These are phyloP conservation scores for Motacilla alba DNA, from an alignment of 2,113 vertebrate genomes.

Conservation along the genomic window DNA sequence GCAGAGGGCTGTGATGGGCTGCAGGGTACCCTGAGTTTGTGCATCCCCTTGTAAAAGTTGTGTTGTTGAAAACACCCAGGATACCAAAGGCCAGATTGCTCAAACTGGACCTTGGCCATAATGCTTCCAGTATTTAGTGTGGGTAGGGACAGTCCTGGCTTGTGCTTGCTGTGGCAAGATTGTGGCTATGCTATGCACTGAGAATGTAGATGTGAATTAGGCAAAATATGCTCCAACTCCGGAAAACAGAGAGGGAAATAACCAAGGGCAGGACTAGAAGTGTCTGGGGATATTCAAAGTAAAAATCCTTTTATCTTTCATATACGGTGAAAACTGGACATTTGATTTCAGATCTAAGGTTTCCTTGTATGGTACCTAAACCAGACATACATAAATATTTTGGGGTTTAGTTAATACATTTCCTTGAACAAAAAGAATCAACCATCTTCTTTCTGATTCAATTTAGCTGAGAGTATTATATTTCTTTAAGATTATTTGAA, in stretches of 20 bases:
- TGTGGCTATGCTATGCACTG: not conserved
- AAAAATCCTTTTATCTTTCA: not conserved
- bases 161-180: not conserved
- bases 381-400: not conserved
- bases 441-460: not conserved
- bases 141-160: not conserved
- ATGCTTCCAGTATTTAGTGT: not conserved
- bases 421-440: not conserved
- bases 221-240: not conserved
- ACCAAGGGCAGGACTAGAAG: not conserved
- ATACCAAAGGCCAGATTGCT: not conserved
- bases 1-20: not conserved
- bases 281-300: not conserved
- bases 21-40: not conserved
- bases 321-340: not conserved
- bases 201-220: not conserved
- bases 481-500: not conserved
- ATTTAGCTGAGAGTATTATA: not conserved
- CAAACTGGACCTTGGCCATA: not conserved
- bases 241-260: not conserved
- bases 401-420: not conserved
- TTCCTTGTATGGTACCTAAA: not conserved
- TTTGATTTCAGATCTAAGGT: not conserved
- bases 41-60: not conserved
- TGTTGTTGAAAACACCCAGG: not conserved